phyloP scores from a whole-genome alignment of 1,140 invertebrate species.

The Chelonus insularis region DNA sequence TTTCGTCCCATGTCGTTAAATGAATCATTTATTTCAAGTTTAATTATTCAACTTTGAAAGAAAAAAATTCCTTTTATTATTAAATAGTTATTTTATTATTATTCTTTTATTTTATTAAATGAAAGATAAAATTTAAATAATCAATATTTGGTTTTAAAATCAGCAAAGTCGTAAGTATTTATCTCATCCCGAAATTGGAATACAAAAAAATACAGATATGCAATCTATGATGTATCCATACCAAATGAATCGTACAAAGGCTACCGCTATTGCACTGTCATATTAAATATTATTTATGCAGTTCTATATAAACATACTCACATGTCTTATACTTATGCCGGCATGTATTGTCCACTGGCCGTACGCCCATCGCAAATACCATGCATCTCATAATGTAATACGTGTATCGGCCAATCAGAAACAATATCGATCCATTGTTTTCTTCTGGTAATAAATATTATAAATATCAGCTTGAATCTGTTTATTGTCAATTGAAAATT shows the following conservation, averaged over 20 bases:
- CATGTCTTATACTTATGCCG: conserved; percentile 24
- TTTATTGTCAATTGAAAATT: conserved; percentile 9
- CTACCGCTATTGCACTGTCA: conserved; percentile 48
- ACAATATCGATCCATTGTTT: conserved; percentile 62
- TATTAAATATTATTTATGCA: conserved; percentile 60
- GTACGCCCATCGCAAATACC: conserved; percentile 7
- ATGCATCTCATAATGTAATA: background rate
- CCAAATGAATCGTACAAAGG: conserved; percentile 54
- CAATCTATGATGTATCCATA: conserved; percentile 58
- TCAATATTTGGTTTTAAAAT: too few species aligned
- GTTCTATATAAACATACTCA: conserved; percentile 40
- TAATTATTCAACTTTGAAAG: too few species aligned
- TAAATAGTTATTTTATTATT: too few species aligned
- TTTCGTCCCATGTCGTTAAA: too few species aligned
- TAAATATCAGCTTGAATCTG: conserved; percentile 41
- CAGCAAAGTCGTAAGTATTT: background rate
- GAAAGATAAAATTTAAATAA: too few species aligned
- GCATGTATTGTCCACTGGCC: conserved; percentile 13
- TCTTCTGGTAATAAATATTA: conserved; percentile 54
- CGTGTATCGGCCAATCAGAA: conserved; percentile 51
- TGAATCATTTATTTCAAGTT: too few species aligned
- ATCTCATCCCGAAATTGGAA: background rate
- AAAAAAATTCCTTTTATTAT: too few species aligned
- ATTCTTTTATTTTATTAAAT: too few species aligned
- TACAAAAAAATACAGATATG: conserved; percentile 45